Evolutionary conservation across 2,113 vertebrate genomes (phyloP).

Genomic region (Elaphurus davidianus): DNA sequence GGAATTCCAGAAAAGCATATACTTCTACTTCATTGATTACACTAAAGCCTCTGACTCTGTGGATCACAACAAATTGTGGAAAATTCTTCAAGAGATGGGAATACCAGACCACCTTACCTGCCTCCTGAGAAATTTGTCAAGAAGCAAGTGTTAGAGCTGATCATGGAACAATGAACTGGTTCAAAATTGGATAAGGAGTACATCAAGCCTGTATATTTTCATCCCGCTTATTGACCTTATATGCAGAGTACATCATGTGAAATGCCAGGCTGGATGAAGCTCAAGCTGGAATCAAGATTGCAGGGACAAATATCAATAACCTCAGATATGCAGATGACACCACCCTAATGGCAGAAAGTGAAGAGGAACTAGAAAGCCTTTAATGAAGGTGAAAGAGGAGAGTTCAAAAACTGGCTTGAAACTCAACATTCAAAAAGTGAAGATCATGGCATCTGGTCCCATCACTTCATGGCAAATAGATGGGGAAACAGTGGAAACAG

Average conservation of each 20-base stretch:
- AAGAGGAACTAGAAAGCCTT: neutral
- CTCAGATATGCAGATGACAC: neutral
- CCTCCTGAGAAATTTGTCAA: neutral
- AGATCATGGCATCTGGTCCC: neutral
- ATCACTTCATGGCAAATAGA: neutral
- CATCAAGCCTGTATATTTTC: neutral
- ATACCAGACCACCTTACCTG: neutral
- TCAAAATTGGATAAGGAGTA: neutral
- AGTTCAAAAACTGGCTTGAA: neutral
- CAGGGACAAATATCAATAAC: neutral
- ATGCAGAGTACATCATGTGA: neutral
- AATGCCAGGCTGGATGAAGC: neutral
- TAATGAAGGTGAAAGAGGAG: neutral
- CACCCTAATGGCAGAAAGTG: neutral
- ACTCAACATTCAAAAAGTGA: neutral
- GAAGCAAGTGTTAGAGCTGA: neutral
- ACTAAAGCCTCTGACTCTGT: neutral
- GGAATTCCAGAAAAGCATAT: neutral
- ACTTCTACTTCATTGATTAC: neutral
- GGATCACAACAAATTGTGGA: neutral
- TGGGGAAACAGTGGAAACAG: neutral
- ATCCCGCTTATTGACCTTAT: neutral
- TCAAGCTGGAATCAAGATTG: neutral
- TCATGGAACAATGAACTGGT: neutral
- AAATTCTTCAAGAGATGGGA: neutral